Evolutionary conservation across 1,140 invertebrate genomes (phyloP), one percentile per base, ranked within the genome.

Genomic region (Luehdorfia chinensis): DNA sequence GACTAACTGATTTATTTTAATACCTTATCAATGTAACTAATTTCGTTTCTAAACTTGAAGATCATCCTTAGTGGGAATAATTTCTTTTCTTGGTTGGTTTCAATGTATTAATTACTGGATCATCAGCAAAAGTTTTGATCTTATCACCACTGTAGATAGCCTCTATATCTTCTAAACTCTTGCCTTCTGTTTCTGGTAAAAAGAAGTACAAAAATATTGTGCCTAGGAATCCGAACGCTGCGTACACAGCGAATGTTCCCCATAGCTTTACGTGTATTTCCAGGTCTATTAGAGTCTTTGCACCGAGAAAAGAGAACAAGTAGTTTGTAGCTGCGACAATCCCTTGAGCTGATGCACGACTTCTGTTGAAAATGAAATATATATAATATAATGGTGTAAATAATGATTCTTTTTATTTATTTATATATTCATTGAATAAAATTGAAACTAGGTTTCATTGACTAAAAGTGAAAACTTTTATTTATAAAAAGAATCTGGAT

Each of bases 151-250:
- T 43, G 25, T 16, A 91, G 44, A 77, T 75, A 1, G 74, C 74
- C 61, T 92, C 90, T 27, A 96, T 94, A 69, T 95, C 93, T 68
- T 93, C 89, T 34, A 96, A 83, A 3, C 89, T 89, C 55, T 90
- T 92, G 2, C 93, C 92, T 80, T 94, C 94, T 0, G 94, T 96
- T 80, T 96, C 94, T 1, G 95, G 94, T n/a, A 96, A 68, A 49
- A 90, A 90, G 27, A 91, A 87, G 51, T 90, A 90, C 7, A 94
- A 74, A 46, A 93, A 63, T 1, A 89, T 59, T n/a, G 90, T 74
- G 6, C 91, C 91, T 2, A 91, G n/a, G 9, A 89, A 78, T 7
- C 89, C 89, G 33, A 91, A 84, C 2, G 59, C 80, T 3, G 89
- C 85, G 70, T 92, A 94, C 27, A 92, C 80, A 57, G 88, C 92